Base-by-base conservation (phyloP, 2,888 invertebrate genomes). In the Caenorhabditis angaria region DNA sequence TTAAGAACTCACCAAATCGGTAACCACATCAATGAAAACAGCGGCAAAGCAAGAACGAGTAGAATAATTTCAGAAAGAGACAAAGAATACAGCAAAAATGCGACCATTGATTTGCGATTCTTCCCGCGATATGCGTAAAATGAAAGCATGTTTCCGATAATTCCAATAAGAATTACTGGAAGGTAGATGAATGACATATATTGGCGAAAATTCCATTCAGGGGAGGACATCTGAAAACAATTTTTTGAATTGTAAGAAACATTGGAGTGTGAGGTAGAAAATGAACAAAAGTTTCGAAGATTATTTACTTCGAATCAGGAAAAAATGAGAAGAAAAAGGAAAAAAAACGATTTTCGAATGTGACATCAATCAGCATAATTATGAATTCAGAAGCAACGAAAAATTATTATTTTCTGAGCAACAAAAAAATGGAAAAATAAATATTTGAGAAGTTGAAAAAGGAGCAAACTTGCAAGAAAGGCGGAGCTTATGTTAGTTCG, bases 141-240 rank as follows among this genome's bases (percentile, higher is more conserved):
- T 18, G 73, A 73, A 51, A 73, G n/a, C 12, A 47, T 29, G 12
- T 73, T 73, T 24, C 73, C 73, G 20, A 73, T 20, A 25, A 73
- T 50, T 3, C 73, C 73, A 20, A 73, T 58, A 4, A 73, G 27
- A 20, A 73, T 69, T 4, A 67, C 67, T 18, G 72, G 72, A 2
- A 72, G 54, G 35, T 72, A 72, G 18, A 72, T 50, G 28, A 67
- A 72, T 3, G 72, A 64, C 72, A 72, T 72, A n/a, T 67, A 61
- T 41, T 61, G 61, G 25, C 64, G 72, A 53, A 72, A 72, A 57
- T 67, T 67, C 64, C 64, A n/a, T n/a, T n/a, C n/a, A n/a, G n/a
- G 67, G 2, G 72, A 72, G 48, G 67, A 61, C 67, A 72, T 72
- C 66, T 41, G 41, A 6, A 41, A 14, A 41, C 6, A 8, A 32